Percentiles rank a stretch among this genome's conserved stretches.
Conservation (phyloP, 2,113 vertebrate species). For the Accipiter cooperii region DNA sequence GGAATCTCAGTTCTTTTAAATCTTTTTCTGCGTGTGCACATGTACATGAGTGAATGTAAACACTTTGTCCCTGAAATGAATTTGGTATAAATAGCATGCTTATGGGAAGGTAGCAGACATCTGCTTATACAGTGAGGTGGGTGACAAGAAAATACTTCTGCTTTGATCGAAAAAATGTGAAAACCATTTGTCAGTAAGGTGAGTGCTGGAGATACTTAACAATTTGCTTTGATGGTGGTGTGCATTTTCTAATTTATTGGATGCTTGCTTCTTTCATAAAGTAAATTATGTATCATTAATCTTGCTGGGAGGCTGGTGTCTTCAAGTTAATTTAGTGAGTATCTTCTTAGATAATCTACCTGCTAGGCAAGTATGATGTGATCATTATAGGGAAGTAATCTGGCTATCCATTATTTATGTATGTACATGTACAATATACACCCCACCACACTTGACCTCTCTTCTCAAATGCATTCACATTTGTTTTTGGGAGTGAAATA, state of each 20-base stretch:
- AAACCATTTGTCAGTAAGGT: slow-evolving; percentile 67
- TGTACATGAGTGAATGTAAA: not conserved
- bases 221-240: slow-evolving; percentile 63
- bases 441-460: not conserved
- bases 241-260: slow-evolving; percentile 76
- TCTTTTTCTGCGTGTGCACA: not conserved
- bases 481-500: slow-evolving; percentile 10
- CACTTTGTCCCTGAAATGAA: not conserved
- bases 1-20: not conserved
- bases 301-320: slow-evolving; percentile 62
- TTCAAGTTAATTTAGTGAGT: slow-evolving; percentile 71
- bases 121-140: not conserved
- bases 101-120: not conserved
- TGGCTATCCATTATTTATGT: slow-evolving; percentile 30
- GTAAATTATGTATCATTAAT: slow-evolving; percentile 76
- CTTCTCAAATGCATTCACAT: slow-evolving; percentile 19
- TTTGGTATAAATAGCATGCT: not conserved
- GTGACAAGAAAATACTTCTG: slow-evolving; percentile 28
- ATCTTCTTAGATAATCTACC: slow-evolving; percentile 67
- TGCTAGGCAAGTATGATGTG: slow-evolving; percentile 47
- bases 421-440: not conserved
- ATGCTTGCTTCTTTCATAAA: slow-evolving; percentile 73
- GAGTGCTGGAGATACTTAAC: slow-evolving; percentile 59
- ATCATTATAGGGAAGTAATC: slow-evolving; percentile 58
- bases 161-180: slow-evolving; percentile 40